These are phyloP conservation scores for Mormyrus lacerda DNA, from an alignment of 2,113 vertebrate genomes.

Conservation along the genomic window DNA sequence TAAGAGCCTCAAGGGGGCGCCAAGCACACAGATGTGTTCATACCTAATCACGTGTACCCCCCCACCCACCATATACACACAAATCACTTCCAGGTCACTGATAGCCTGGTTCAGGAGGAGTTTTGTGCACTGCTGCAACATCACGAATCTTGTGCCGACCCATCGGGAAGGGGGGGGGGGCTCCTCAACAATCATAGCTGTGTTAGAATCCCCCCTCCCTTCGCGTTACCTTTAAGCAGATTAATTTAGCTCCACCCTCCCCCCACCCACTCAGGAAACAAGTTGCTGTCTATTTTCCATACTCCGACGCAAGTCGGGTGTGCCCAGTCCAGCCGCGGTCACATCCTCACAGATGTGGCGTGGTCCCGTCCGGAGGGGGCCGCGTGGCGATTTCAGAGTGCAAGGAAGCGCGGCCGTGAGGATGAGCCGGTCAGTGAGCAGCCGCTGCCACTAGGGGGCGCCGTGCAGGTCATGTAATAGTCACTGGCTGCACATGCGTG, in stretches of 20 bases:
- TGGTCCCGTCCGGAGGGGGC: not conserved
- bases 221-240: conserved; percentile 15
- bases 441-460: not conserved
- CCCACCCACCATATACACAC: not conserved
- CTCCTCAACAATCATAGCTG: not conserved
- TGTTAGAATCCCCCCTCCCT: conserved; percentile 10
- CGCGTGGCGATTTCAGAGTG: not conserved
- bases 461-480: not conserved
- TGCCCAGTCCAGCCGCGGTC: not conserved
- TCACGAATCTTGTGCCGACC: not conserved
- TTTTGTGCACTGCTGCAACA: not conserved
- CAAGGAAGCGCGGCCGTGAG: not conserved
- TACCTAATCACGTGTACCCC: not conserved
- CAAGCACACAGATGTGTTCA: conserved; percentile 25
- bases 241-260: conserved; percentile 33
- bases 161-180: not conserved
- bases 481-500: not conserved
- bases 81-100: not conserved
- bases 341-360: not conserved
- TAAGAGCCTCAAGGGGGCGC: not conserved
- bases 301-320: not conserved
- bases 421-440: not conserved
- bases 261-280: not conserved
- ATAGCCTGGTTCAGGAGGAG: not conserved
- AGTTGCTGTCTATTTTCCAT: not conserved